phyloP scores from a whole-genome alignment of 2,113 vertebrate genomes.

The Hypanus sabinus region DNA sequence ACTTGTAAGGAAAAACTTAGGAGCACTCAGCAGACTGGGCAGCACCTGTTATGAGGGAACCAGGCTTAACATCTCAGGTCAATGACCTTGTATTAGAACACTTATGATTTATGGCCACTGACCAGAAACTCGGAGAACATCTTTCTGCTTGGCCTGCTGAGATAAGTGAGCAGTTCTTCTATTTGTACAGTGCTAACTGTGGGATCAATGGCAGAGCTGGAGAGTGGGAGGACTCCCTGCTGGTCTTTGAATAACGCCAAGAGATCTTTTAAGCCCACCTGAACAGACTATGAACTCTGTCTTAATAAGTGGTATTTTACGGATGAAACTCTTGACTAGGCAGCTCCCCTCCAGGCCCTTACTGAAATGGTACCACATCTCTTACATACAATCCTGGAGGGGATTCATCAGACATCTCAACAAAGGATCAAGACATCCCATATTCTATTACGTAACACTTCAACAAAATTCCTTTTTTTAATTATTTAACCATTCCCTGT shows the following conservation, averaged over 20 bases:
- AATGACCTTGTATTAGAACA: too few species aligned
- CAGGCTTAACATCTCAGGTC: too few species aligned
- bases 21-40: too few species aligned
- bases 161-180: background rate
- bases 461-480: background rate
- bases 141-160: background rate
- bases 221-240: background rate
- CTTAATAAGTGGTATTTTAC: background rate
- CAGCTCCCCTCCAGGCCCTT: background rate
- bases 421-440: background rate
- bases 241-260: background rate
- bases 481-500: background rate
- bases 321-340: background rate
- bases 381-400: background rate
- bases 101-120: too few species aligned
- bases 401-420: background rate
- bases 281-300: background rate
- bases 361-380: background rate
- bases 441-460: background rate
- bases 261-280: background rate
- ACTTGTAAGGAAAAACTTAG: too few species aligned
- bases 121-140: too few species aligned
- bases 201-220: background rate
- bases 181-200: background rate
- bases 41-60: too few species aligned